Conservation (phyloP, 2,113 vertebrate genomes). For the Acinonyx jubatus region DNA sequence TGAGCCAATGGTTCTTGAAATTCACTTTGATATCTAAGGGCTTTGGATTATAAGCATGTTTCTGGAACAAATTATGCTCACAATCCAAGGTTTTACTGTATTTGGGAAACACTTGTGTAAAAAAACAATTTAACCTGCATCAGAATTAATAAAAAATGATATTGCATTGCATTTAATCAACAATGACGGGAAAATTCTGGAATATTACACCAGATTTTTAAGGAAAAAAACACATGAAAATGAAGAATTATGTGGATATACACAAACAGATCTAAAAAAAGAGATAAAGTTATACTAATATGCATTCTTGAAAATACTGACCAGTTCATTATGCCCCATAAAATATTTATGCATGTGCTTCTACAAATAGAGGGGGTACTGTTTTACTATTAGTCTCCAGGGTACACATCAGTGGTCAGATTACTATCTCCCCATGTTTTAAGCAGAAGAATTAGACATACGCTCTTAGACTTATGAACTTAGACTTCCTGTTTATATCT, state of each 20-base stretch:
- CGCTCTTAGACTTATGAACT: no score
- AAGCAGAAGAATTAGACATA: neutral
- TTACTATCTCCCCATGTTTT: neutral
- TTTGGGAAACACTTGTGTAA: neutral
- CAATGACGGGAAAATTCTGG: neutral
- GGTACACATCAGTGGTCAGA: no score
- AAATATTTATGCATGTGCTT: neutral
- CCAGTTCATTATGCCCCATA: neutral
- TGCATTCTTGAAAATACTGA: neutral
- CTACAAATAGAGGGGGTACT: neutral
- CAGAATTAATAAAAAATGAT: neutral
- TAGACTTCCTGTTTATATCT: neutral
- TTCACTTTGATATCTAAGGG: no score
- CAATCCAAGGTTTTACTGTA: neutral
- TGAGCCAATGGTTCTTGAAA: no score
- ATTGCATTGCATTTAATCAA: neutral
- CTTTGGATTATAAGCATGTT: no score
- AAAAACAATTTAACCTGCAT: neutral
- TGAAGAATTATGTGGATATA: neutral
- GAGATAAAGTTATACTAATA: neutral
- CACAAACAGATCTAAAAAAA: neutral
- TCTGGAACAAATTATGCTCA: no score
- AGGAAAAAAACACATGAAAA: neutral
- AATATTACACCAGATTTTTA: neutral
- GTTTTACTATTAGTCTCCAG: neutral